Percentiles rank a stretch among this genome's conserved stretches.
Conservation (phyloP, 2,888 invertebrate species). For the Drosophila melanosoma region DNA sequence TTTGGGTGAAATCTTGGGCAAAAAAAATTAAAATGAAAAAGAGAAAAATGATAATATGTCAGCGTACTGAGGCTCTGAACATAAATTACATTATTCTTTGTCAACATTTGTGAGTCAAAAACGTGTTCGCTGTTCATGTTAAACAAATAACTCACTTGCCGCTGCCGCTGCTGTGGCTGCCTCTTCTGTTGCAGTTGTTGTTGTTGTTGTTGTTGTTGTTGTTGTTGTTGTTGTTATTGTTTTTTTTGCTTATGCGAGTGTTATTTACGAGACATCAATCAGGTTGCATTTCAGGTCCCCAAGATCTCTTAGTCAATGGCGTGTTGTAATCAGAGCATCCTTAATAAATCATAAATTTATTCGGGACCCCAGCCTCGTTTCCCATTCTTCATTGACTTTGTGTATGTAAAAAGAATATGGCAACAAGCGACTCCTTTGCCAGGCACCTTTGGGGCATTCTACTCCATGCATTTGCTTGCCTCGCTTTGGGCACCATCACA, state of each 20-base stretch:
- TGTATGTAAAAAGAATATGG: constrained; percentile 60
- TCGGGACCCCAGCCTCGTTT: constrained; percentile 50
- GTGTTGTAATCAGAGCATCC: constrained; percentile 84
- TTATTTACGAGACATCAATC: constrained; percentile 81
- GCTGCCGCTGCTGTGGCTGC: constrained; percentile 13
- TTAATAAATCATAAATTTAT: constrained; percentile 84
- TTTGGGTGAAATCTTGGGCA: constrained; percentile 44
- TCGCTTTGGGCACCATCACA: constrained; percentile 45
- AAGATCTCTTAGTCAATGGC: constrained; percentile 31
- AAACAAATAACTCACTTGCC: constrained; percentile 77
- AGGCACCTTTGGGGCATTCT: constrained; percentile 1
- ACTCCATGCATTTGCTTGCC: constrained; percentile 32
- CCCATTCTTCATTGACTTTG: constrained; percentile 38
- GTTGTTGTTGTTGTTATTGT: constrained; percentile 25
- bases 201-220: constrained; percentile 27
- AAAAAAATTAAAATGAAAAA: constrained; percentile 6
- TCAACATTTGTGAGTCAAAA: constrained; percentile 81
- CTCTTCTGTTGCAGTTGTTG: constrained; percentile 11
- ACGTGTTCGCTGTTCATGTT: constrained; percentile 79
- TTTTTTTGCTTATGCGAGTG: constrained; percentile 52
- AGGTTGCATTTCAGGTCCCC: constrained; percentile 33
- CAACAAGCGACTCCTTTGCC: constrained; percentile 10
- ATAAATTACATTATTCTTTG: constrained; percentile 81
- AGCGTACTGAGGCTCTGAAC: constrained; percentile 43
- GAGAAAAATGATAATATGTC: constrained; percentile 50